Evolutionary conservation across 2,888 invertebrate genomes (phyloP).

Genomic region (Sylvicola cinctus): DNA sequence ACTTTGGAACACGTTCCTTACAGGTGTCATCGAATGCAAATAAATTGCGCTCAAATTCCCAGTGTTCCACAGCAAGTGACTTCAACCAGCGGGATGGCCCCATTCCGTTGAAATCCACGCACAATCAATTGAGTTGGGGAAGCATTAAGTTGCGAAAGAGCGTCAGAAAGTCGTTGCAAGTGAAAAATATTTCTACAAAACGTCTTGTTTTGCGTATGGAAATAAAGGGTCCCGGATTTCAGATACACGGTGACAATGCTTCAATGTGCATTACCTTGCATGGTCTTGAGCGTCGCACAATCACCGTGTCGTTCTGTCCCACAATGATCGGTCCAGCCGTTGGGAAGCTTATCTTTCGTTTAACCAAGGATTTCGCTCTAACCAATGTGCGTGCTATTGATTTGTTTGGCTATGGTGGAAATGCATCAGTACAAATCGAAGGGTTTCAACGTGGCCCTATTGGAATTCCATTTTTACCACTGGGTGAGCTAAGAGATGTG

Average conservation of each 20-base stretch:
- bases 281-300: slow-evolving; percentile 32
- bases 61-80: slow-evolving; percentile 17
- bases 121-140: slow-evolving; percentile 35
- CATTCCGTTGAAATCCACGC: slow-evolving; percentile 33
- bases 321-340: slow-evolving; percentile 29
- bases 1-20: neutral
- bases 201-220: slow-evolving; percentile 31
- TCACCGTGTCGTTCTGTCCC: slow-evolving; percentile 33
- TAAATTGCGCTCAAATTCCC: slow-evolving; percentile 6
- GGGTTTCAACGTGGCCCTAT: slow-evolving; percentile 32
- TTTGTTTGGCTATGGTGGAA: slow-evolving; percentile 38
- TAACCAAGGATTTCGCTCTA: slow-evolving; percentile 11
- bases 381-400: slow-evolving; percentile 14
- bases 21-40: slow-evolving; percentile 6
- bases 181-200: slow-evolving; percentile 33
- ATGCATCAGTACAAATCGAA: slow-evolving; percentile 27
- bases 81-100: slow-evolving; percentile 21
- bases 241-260: slow-evolving; percentile 17
- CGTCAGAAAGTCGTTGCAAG: slow-evolving; percentile 30
- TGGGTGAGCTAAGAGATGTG: slow-evolving; percentile 31
- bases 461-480: slow-evolving; percentile 33
- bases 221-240: slow-evolving; percentile 29
- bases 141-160: slow-evolving; percentile 33
- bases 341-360: slow-evolving; percentile 32
- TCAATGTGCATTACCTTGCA: slow-evolving; percentile 23